Evolutionary conservation across 2,113 vertebrate species (phyloP), one percentile per base, ranked within the genome.

Genomic region (Lipophrys pholis): DNA sequence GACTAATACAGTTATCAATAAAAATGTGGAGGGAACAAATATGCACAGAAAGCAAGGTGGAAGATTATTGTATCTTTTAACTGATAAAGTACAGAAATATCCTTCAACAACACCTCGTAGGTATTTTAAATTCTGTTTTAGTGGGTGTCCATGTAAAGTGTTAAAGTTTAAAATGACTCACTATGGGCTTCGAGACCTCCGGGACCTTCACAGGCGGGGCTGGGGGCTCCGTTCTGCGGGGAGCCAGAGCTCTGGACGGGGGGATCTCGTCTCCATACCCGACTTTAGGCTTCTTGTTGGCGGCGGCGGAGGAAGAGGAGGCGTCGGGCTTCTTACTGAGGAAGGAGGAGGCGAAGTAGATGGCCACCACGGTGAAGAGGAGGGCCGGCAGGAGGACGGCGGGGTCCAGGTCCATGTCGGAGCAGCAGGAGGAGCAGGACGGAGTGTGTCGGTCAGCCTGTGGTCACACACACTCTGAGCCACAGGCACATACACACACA

Each of bases 301-400:
- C 50, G 73, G 76, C 53, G 1, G 75, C 17, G 39, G 76, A 54
- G 16, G 65, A 42, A 48, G 80, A 7, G 40, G 75, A 9, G 71
- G 80, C 55, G 52, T 58, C 69, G 60, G 73, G n/a, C 81, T 87
- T 91, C 66, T 56, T 85, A 5, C 16, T 54, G 52, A 93, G 78
- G 3, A 88, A 56, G 6, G 82, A 76, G 0, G 89, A 68, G 1
- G 91, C 91, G 11, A 92, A 51, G 42, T 90, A 80, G 30, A 93
- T 6, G 9, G 91, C 93, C 1, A 92, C 59, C 2, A 86, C 57
- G 4, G 93, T 93, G 76, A 94, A 87, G 43, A 94, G 65, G 42
- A 92, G 9, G 5, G 91, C 91, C 48, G 90, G 87, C 11, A 94
- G 11, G 42, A 94, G 11, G 43, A 91, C 55, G 14, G 73, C 11